Evolutionary conservation across 2,888 invertebrate species (phyloP).

Genomic region (Eutolmus rufibarbis): DNA sequence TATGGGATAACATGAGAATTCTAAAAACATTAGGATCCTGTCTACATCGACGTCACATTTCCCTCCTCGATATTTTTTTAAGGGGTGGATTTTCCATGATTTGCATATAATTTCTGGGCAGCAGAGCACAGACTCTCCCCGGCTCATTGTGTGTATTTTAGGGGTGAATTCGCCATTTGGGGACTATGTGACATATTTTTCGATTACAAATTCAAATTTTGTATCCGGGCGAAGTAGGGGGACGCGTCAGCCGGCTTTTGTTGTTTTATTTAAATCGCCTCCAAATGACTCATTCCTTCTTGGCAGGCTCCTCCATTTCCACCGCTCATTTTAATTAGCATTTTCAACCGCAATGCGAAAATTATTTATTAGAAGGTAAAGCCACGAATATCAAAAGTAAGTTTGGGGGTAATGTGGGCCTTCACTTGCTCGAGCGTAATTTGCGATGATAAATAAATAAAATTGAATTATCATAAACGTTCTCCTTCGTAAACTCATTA

Average conservation of each 20-base stretch:
- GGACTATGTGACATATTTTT: constrained; percentile 37
- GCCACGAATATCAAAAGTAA: neutral
- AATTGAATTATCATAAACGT: neutral
- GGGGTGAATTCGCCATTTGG: constrained; percentile 33
- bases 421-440: neutral
- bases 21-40: constrained; percentile 40
- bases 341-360: neutral
- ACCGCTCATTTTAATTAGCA: neutral
- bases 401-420: neutral
- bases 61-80: constrained; percentile 31
- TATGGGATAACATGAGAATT: constrained; percentile 39
- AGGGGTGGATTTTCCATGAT: constrained; percentile 41
- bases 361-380: neutral
- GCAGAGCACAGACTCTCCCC: constrained; percentile 19
- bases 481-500: too few relatives aligned
- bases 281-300: neutral
- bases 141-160: constrained; percentile 14
- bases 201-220: constrained; percentile 40
- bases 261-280: neutral
- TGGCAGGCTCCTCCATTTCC: neutral
- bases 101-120: constrained; percentile 41
- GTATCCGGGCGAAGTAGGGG: neutral
- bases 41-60: constrained; percentile 34
- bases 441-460: neutral
- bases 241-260: neutral